Conservation (phyloP, 64 coral and sea anemone genomes). For the Pocillopora verrucosa region DNA sequence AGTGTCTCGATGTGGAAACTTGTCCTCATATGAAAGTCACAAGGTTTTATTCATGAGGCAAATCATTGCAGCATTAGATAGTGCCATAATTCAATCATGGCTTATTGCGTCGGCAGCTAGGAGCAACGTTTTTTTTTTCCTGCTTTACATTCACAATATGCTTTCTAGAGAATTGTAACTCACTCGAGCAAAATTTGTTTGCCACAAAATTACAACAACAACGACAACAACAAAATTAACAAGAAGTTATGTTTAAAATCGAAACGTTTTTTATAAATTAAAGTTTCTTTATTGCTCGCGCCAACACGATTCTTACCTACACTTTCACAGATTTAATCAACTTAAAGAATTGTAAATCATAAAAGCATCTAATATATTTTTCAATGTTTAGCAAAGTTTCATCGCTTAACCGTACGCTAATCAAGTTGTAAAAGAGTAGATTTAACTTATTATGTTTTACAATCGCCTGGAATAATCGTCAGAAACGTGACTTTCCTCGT, state of each 20-base stretch:
- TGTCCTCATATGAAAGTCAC: background rate
- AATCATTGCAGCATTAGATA: background rate
- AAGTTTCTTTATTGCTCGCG: background rate
- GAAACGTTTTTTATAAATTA: background rate
- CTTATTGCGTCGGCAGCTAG: background rate
- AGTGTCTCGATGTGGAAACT: too few species aligned
- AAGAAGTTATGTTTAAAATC: background rate
- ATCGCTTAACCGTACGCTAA: background rate
- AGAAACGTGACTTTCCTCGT: too few species aligned
- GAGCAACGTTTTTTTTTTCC: background rate
- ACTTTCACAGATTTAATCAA: slow-evolving; percentile 9
- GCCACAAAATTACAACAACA: background rate
- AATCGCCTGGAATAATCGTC: too few species aligned
- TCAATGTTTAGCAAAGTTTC: background rate
- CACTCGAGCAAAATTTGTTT: background rate
- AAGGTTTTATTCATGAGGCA: background rate
- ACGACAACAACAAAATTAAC: background rate
- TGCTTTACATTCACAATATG: background rate
- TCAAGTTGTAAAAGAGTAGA: background rate
- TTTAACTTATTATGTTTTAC: too few species aligned
- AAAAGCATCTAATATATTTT: slow-evolving; percentile 16
- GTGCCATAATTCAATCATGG: background rate
- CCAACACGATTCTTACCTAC: background rate
- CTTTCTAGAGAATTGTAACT: background rate
- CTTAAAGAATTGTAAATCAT: background rate